phyloP scores from a whole-genome alignment of 2,113 vertebrate genomes.

The Saimiri boliviensis region DNA sequence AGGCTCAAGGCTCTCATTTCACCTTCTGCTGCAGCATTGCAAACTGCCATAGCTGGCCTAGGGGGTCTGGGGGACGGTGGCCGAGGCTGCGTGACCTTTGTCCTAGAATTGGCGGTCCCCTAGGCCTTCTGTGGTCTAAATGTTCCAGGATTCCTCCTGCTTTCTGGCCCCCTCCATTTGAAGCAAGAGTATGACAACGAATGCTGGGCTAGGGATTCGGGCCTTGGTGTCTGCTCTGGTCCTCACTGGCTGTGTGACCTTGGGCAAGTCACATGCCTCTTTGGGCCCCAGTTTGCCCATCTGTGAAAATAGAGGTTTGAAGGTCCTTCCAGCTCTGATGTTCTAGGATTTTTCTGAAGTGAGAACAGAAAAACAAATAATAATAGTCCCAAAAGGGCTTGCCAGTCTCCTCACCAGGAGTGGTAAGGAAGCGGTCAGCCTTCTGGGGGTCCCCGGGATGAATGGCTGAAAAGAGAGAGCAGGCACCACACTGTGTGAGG shows the following conservation, averaged over 20 bases:
- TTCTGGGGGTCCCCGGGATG: neutral
- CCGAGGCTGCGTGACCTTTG: neutral
- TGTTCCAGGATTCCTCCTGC: neutral
- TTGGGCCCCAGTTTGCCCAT: neutral
- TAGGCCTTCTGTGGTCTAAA: neutral
- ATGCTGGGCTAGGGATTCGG: neutral
- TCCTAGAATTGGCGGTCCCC: neutral
- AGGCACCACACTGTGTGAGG: neutral
- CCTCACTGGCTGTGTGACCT: neutral
- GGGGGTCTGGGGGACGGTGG: neutral
- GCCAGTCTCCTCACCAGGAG: neutral
- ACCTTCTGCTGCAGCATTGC: rapidly evolving
- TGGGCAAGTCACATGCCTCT: neutral
- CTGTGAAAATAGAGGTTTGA: neutral
- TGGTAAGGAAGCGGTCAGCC: neutral
- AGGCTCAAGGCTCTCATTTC: neutral
- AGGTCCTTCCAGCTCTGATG: neutral
- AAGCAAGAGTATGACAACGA: neutral
- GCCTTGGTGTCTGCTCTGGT: neutral
- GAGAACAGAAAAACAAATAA: neutral
- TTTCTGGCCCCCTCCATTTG: neutral
- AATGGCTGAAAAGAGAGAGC: neutral
- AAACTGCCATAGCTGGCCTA: neutral
- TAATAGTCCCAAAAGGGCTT: neutral
- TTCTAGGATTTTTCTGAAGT: conserved; percentile 21